Base-by-base conservation (phyloP, 30 jellyfish, hydroid and myxozoan genomes). In the Chrysaora quinquecirrha region DNA sequence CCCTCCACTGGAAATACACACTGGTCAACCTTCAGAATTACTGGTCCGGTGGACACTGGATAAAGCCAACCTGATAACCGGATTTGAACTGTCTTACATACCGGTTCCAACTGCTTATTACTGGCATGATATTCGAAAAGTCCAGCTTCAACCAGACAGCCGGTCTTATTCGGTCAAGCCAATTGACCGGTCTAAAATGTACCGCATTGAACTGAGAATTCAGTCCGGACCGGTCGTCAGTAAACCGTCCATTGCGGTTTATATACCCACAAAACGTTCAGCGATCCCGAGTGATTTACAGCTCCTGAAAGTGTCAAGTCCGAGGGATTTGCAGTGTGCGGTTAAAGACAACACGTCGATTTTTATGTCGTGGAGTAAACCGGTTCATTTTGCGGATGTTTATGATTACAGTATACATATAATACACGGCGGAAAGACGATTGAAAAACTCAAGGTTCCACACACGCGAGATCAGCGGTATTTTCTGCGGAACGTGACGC, bases 151-250 rank as follows among this genome's bases (percentile, higher is more conserved):
- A 18, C 58, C 90, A 27, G 34, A n/a, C 16, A 32, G 46, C 23
- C 83, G 78, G 33, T 22, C 27, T 1, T 69, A 47, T 54, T 48
- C 64, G 21, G 54, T 87, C 34, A 48, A 58, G 22, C 49, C 46
- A 25, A 38, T 87, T 0, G 54, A 78, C 50, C 82, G 73, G 61
- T 62, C 76, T 23, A 71, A 76, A 50, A 67, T 76, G 28, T 77
- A 87, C 81, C 77, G 96, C 43, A 50, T 87, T 33, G 96, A 87
- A 43, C 46, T 87, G n/a, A 20, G 79, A 56, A 71, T 63, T 12
- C 25, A 34, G 22, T 87, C 86, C 1, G 87, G 87, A 11, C 89
- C 89, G 56, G 78, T 87, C 10, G 46, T 48, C 38, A 68, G 89
- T 18, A 76, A 50, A 47, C 78, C 88, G 38, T 79, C 87, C 7